Percentiles rank a stretch among this genome's conserved stretches.
Conservation (phyloP, 2,888 invertebrate genomes). For the Lutraria lutraria region DNA sequence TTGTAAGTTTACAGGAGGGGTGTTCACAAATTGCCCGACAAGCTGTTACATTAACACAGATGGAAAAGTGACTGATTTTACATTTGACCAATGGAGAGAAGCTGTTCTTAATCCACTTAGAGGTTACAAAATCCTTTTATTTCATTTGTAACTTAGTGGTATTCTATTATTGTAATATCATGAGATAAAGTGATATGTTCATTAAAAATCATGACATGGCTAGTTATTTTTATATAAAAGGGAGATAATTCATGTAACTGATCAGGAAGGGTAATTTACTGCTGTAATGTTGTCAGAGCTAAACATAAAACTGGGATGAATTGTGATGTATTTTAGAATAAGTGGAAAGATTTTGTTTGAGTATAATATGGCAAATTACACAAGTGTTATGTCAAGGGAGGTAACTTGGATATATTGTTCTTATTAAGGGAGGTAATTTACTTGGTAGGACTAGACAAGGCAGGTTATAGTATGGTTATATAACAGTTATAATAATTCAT, state of each 20-base stretch:
- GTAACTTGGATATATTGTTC: neutral
- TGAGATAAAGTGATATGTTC: no score
- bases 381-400: neutral
- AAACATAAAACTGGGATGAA: no score
- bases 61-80: constrained; percentile 67
- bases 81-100: constrained; percentile 76
- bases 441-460: neutral
- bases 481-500: neutral
- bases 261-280: no score
- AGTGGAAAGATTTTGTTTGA: no score
- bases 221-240: no score
- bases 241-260: no score
- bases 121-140: constrained; percentile 67
- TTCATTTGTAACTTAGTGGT: no score
- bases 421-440: neutral
- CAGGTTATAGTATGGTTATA: neutral
- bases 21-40: constrained; percentile 77
- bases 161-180: no score
- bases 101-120: constrained; percentile 74
- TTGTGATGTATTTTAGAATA: no score
- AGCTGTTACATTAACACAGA: constrained; percentile 70
- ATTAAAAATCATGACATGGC: no score
- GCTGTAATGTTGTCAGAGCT: no score
- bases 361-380: no score
- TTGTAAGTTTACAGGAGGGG: constrained; percentile 79